Base-by-base conservation (phyloP, 2,888 invertebrate species). In the Epinotia nisella region DNA sequence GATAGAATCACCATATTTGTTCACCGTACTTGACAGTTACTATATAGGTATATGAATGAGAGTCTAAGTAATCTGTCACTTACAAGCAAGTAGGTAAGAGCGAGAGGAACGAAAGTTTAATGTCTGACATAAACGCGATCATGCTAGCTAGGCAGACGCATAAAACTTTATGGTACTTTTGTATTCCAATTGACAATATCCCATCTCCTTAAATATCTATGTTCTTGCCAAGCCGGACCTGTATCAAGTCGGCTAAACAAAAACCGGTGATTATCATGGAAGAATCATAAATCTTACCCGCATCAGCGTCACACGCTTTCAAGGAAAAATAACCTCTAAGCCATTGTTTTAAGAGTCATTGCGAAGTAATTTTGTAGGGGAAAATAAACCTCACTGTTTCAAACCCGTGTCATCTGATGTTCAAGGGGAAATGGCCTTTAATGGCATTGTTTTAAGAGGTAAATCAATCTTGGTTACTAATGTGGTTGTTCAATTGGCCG, bases 401-500 rank as follows among this genome's bases (percentile, higher is more conserved):
- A 61, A 49, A 45, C 49, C 17, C 49, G 62, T 49, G 24, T 62
- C 29, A 49, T 29, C 15, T 45, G 70, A 74, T 68, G 24, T 35
- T 24, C 39, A 58, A 11, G 59, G 55, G 24, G 72, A 76, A 73
- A 61, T 59, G 61, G 61, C 64, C 66, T 73, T 69, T 78, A 74
- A 60, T 59, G 11, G 60, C 1, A 62, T 73, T n/a, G 68, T 19
- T 61, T 75, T 75, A 75, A 68, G 75, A 66, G 61, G 55, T 66
- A 60, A 17, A 58, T 70, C 64, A 67, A 58, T 67, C 60, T 24
- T n/a, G 39, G 68, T 61, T 53, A 70, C 62, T 76, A 55, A 51
- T 56, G 66, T 61, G 73, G 71, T 75, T 75, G 71, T 56, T 76
- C 81, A 81, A 80, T 82, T 80, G 82, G 76, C 76, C 79, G 80